These are phyloP conservation scores for Tenebrio molitor DNA, from an alignment of 1,140 invertebrate genomes.

Conservation along the genomic window DNA sequence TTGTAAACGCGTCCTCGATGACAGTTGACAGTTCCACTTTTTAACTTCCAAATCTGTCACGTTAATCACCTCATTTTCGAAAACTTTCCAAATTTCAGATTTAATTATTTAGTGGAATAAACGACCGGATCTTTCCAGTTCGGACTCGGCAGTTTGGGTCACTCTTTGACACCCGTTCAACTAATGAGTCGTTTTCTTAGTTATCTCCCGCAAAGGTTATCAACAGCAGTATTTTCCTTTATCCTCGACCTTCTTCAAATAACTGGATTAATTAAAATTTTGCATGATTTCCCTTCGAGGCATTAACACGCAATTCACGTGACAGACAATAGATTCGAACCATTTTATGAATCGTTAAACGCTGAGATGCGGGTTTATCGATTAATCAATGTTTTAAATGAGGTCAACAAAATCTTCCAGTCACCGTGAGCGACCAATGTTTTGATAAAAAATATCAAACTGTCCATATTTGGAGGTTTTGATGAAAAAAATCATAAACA, in stretches of 20 bases:
- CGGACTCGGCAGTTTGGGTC: not conserved
- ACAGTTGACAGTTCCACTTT: no score
- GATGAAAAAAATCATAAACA: slow-evolving; percentile 3
- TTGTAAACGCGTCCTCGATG: no score
- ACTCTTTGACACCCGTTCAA: slow-evolving; percentile 22
- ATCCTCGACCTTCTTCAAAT: slow-evolving; percentile 1
- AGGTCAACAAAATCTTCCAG: not conserved
- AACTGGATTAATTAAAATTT: not conserved
- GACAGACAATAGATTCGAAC: no score
- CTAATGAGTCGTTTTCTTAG: not conserved
- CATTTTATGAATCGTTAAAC: no score
- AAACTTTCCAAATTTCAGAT: no score
- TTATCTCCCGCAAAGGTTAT: slow-evolving; percentile 19
- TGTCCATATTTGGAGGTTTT: not conserved
- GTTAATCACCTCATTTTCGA: no score
- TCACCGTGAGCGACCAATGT: no score
- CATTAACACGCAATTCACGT: no score
- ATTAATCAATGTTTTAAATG: not conserved
- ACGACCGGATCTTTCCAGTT: slow-evolving; percentile 4
- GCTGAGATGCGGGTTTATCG: no score
- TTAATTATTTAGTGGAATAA: not conserved
- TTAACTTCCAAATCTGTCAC: no score
- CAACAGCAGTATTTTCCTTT: not conserved
- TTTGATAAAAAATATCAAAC: not conserved
- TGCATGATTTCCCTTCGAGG: not conserved